Base-by-base conservation (phyloP, 2,113 vertebrate species). In the Trichomycterus rosablanca region DNA sequence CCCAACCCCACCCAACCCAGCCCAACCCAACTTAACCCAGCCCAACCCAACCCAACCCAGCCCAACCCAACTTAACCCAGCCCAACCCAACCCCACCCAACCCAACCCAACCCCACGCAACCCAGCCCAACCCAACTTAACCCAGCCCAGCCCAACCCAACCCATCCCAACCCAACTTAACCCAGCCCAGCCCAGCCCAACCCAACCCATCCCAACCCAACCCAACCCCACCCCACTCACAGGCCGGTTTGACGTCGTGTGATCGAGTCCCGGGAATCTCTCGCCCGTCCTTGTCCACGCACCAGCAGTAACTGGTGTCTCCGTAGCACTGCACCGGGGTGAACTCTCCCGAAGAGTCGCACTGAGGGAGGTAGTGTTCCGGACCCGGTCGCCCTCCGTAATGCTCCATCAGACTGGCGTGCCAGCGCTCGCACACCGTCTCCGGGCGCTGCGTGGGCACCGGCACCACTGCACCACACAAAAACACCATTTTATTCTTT, bases 301-400 rank as follows among this genome's bases (percentile, higher is more conserved):
- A 98, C 95, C 95, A 98, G 81, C 95, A 98, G 81, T 95, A 93
- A 34, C 87, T 92, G 50, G 90, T 94, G 75, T 90, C 90, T 0
- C 92, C 91, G 0, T 97, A 96, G 79, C 95, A 98, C 81, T 98
- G 95, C 56, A 94, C 80, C 0, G 91, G 89, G 14, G 51, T 81
- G 78, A 97, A 98, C 14, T 86, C 74, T 1, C 93, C 92, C 18
- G 80, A 77, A 0, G 57, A 6, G 0, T 96, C 90, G 0, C 95
- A 98, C 82, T 92, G 92, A 0, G 95, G 94, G 58, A 95, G 74
- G 1, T 94, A 97, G 30, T 95, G 89, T 60, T 93, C 87, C 0
- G 82, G 74, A 0, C 80, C 82, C 2, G 94, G 91, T 4, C 70
- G 79, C 19, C 91, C 89, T 0, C 90, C 88, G 0, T 97, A 96